Evolutionary conservation across 1,140 invertebrate species (phyloP), one percentile per base, ranked within the genome.

Genomic region (Battus philenor): DNA sequence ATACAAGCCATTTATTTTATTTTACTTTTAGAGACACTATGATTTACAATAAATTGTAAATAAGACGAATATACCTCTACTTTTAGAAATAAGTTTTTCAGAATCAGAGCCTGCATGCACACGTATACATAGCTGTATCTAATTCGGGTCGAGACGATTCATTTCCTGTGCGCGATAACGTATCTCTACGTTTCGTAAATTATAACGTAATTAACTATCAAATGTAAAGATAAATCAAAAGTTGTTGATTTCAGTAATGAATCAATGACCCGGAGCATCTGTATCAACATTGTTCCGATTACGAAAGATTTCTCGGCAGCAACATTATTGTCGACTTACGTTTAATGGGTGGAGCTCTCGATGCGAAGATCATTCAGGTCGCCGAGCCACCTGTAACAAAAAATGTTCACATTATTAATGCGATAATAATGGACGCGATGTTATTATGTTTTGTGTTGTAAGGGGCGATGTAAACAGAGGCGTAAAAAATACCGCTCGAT

Each of bases 291-390:
- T 49, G 33, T 22, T 29, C 47, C 8, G 18, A 24, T 32, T 36
- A 38, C 24, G 45, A 30, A 53, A 47, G 43, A 46, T 48, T 36
- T 48, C 44, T 24, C 16, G 26, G 11, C 16, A 18, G 5, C 6
- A 0, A n/a, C n/a, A 55, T 59, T 52, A 47, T 49, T 54, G 57
- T 47, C 33, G 27, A 71, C 74, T 82, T 62, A 82, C 76, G 55
- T 74, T 78, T 76, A 82, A 64, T 75, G 59, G 62, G 64, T 65
- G 65, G 62, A 75, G 60, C 59, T 58, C 58, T 68, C 56, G 68
- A 73, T 60, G 59, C 50, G 58, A 68, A 60, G 68, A 56, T 71
- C 67, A 79, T 79, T 74, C 68, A 80, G 74, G 59, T 79, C 55
- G 59, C 32, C 59, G 61, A 54, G 63, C 58, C 64, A 73, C 72